Conservation (phyloP, 2,888 invertebrate genomes). For the Cistogaster globosa region DNA sequence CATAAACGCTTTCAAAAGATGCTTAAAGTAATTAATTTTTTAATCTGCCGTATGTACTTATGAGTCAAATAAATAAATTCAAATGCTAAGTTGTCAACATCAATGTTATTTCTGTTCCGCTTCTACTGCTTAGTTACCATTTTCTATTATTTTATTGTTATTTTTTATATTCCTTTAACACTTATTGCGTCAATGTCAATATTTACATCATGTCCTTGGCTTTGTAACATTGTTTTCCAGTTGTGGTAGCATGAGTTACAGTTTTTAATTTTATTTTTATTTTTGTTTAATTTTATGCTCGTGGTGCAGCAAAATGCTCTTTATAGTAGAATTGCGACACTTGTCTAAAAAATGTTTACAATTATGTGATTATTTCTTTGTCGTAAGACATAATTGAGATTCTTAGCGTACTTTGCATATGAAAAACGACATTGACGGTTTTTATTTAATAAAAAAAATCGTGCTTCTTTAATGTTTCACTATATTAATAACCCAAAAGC, state of each 20-base stretch:
- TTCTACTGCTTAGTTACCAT: no score
- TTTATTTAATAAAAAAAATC: no score
- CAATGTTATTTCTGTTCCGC: neutral
- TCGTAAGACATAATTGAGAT: no score
- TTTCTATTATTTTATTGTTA: no score
- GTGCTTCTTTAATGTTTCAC: no score
- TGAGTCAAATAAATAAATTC: neutral
- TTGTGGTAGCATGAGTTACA: constrained; percentile 22
- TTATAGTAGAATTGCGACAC: constrained; percentile 25
- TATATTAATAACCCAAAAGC: no score
- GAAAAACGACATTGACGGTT: neutral
- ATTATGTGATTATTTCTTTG: constrained; percentile 21
- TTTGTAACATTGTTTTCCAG: constrained; percentile 27
- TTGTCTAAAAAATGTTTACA: constrained; percentile 57
- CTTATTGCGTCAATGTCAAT: constrained; percentile 61
- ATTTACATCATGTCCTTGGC: constrained; percentile 59
- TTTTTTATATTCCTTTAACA: constrained; percentile 4
- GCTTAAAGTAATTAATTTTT: constrained; percentile 61
- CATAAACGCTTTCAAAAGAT: constrained; percentile 46
- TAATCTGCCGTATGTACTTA: neutral
- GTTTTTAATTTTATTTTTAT: neutral
- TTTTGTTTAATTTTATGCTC: neutral
- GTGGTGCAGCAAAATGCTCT: neutral
- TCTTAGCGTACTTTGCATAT: neutral
- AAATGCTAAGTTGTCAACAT: no score